Conservation (phyloP, 2,113 vertebrate species). For the Talpa occidentalis region DNA sequence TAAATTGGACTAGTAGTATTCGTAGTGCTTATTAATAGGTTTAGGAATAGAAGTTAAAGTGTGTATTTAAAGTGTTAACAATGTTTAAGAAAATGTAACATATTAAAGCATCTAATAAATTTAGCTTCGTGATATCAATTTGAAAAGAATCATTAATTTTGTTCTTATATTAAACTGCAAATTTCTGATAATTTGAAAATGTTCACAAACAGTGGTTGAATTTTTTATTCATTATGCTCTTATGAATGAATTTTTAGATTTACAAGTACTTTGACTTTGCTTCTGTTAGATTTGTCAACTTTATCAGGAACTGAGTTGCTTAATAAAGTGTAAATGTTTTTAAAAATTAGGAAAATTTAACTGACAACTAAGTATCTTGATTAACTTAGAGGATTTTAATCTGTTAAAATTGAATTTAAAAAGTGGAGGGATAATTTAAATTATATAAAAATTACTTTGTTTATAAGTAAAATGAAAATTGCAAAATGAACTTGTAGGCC, state of each 20-base stretch:
- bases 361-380: slow-evolving; percentile 7
- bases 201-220: neutral
- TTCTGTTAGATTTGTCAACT: neutral
- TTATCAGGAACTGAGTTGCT: neutral
- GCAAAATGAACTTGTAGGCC: neutral
- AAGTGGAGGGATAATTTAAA: neutral
- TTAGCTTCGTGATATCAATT: neutral
- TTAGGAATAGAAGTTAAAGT: slow-evolving; percentile 36
- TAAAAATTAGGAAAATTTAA: slow-evolving; percentile 3
- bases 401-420: neutral
- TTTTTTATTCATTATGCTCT: slow-evolving; percentile 11
- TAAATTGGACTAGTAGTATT: neutral
- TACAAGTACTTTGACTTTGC: neutral
- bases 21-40: neutral
- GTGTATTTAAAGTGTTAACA: neutral
- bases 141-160: slow-evolving; percentile 41
- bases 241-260: slow-evolving; percentile 43
- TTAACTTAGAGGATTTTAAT: slow-evolving; percentile 7
- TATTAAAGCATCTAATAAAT: neutral
- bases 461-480: slow-evolving; percentile 63
- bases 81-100: slow-evolving; percentile 45
- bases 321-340: slow-evolving; percentile 40
- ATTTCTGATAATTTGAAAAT: slow-evolving; percentile 15
- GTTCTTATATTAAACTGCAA: slow-evolving; percentile 24
- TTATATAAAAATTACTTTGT: slow-evolving; percentile 24